phyloP scores from a whole-genome alignment of 2,113 vertebrate species.

The Glaucidium brasilianum region DNA sequence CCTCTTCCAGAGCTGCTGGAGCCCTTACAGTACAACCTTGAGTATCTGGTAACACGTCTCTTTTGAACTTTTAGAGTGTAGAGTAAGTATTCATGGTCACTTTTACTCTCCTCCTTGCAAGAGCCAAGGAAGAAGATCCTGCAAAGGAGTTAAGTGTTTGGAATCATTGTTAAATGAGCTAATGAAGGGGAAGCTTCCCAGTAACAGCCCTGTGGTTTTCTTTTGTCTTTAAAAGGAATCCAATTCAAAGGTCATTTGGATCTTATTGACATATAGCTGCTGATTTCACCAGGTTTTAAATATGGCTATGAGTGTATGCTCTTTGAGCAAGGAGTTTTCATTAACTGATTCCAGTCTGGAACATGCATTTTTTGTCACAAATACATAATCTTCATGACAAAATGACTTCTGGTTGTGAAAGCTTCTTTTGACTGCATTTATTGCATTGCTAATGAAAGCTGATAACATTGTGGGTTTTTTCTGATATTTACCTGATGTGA shows the following conservation, averaged over 20 bases:
- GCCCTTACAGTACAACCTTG: background rate
- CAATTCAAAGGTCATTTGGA: background rate
- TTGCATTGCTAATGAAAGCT: background rate
- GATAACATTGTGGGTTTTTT: background rate
- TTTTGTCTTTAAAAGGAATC: background rate
- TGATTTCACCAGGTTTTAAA: background rate
- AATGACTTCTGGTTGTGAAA: background rate
- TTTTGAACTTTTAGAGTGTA: background rate
- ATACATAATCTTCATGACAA: background rate
- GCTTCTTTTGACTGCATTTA: background rate
- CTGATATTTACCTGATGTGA: background rate
- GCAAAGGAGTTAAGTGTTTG: background rate
- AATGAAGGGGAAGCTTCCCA: background rate
- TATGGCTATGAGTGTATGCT: background rate
- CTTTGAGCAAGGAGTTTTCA: background rate
- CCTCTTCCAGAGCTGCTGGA: background rate
- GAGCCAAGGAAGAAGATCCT: background rate
- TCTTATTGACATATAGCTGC: background rate
- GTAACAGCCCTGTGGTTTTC: background rate
- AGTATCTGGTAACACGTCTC: background rate
- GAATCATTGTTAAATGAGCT: background rate
- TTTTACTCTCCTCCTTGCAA: background rate
- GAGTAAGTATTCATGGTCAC: rapidly evolving
- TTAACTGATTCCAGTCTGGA: background rate
- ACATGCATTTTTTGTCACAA: background rate